Base-by-base conservation (phyloP, 2,113 vertebrate genomes). In the Psittacara wagleri region DNA sequence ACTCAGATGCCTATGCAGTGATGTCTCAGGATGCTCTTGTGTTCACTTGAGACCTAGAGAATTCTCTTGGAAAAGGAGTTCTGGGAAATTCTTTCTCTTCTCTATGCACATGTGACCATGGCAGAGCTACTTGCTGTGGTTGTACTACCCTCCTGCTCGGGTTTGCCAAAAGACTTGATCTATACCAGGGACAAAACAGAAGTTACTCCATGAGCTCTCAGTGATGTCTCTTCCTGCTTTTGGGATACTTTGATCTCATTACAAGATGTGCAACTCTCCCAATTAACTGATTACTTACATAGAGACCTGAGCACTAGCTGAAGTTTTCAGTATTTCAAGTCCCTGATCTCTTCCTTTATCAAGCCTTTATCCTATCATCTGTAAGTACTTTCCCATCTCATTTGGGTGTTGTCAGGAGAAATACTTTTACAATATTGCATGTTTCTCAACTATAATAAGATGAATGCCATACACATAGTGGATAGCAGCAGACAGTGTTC, bases 81-180 rank as follows among this genome's bases (percentile, higher is more conserved):
- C 46, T 20, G 17, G 15, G 9, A 66, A 83, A n/a, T 54, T 62
- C 19, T 68, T 72, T 73, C 17, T 27, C 15, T 62, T 83, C 25
- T 75, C 43, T 72, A 37, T 8, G 6, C 24, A 54, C 48, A 33
- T 2, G 0, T 13, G 39, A 52, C n/a, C 27, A 29, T 7, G 9
- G 29, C 46, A 82, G 66, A 75, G 67, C 48, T 35, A 78, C 7
- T 63, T 10, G 1, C 22, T 41, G 16, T 0, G 0, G n/a, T 5
- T 51, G 16, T 8, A 16, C 2, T 7, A 13, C 49, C 59, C 13
- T 80, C 23, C 28, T 57, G 17, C 9, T 66, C 4, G 0, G 2
- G 3, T 81, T 48, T 83, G 43, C 35, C 35, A 39, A 39, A 79
- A 37, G 17, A 57, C 25, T 49, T 54, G 35, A 4, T 19, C 10